Evolutionary conservation across 64 coral and sea anemone species (phyloP).

Genomic region (Montipora cactus): DNA sequence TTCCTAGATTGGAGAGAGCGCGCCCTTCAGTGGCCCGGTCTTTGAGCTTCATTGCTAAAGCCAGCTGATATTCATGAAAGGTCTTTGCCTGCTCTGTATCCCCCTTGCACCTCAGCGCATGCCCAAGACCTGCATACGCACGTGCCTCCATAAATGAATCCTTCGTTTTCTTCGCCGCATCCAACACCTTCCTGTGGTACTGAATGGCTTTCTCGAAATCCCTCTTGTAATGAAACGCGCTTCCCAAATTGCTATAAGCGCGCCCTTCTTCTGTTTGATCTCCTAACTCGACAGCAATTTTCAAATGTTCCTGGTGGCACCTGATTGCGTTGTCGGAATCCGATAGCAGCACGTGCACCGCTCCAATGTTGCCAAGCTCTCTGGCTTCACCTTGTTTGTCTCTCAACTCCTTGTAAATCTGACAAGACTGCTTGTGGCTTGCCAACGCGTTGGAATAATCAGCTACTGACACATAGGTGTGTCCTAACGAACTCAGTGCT

Average conservation of each 20-base stretch:
- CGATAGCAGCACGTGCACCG: slow-evolving; percentile 81
- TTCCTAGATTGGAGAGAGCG: slow-evolving; percentile 93
- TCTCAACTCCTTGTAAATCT: slow-evolving; percentile 82
- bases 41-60: slow-evolving; percentile 81
- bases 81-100: slow-evolving; percentile 75
- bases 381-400: slow-evolving; percentile 86
- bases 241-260: slow-evolving; percentile 95
- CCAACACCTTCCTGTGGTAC: slow-evolving; percentile 79
- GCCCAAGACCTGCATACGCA: slow-evolving; percentile 92
- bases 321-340: slow-evolving; percentile 83
- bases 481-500: slow-evolving; percentile 86
- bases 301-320: slow-evolving; percentile 89
- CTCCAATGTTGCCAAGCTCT: slow-evolving; percentile 91
- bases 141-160: slow-evolving; percentile 90
- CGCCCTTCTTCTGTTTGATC: slow-evolving; percentile 81
- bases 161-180: slow-evolving; percentile 77
- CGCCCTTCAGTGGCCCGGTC: slow-evolving; percentile 92
- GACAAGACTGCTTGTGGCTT: slow-evolving; percentile 84
- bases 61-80: slow-evolving; percentile 88
- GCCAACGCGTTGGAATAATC: slow-evolving; percentile 83
- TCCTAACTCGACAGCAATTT: slow-evolving; percentile 81
- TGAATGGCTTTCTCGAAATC: slow-evolving; percentile 87
- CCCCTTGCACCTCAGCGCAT: slow-evolving; percentile 86
- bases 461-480: slow-evolving; percentile 79
- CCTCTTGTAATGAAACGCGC: slow-evolving; percentile 92